Conservation (phyloP, 2,797 vertebrate genomes). For the Thripadectes ignobilis region DNA sequence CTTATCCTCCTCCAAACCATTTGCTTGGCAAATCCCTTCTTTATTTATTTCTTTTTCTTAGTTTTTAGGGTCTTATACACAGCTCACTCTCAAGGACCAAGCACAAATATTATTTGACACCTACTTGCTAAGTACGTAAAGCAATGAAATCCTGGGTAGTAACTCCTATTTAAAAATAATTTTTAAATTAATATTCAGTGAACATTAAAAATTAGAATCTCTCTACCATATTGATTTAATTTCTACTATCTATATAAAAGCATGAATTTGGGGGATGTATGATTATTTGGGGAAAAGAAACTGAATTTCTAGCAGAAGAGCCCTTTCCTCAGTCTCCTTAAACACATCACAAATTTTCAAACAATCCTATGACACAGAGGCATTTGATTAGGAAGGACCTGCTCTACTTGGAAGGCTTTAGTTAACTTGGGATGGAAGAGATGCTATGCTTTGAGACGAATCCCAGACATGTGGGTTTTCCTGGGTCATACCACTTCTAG, state of each 20-base stretch:
- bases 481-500: not conserved
- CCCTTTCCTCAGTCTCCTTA: not conserved
- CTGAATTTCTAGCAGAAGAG: not conserved
- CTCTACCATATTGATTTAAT: not conserved
- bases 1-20: not conserved
- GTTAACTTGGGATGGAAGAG: not conserved
- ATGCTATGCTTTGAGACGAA: not conserved
- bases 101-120: not conserved
- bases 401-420: not conserved
- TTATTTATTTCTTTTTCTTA: not conserved
- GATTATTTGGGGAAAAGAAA: not conserved
- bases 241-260: not conserved
- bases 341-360: not conserved
- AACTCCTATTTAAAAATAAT: not conserved
- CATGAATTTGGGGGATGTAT: not conserved
- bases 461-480: not conserved
- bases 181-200: not conserved
- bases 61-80: not conserved
- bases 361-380: not conserved
- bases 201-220: not conserved
- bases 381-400: not conserved
- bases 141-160: not conserved
- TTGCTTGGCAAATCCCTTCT: slow-evolving; percentile 6
- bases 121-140: not conserved
- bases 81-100: not conserved